Evolutionary conservation across 1,140 invertebrate genomes (phyloP), one percentile per base, ranked within the genome.

Genomic region (Paralvinella palmiformis): DNA sequence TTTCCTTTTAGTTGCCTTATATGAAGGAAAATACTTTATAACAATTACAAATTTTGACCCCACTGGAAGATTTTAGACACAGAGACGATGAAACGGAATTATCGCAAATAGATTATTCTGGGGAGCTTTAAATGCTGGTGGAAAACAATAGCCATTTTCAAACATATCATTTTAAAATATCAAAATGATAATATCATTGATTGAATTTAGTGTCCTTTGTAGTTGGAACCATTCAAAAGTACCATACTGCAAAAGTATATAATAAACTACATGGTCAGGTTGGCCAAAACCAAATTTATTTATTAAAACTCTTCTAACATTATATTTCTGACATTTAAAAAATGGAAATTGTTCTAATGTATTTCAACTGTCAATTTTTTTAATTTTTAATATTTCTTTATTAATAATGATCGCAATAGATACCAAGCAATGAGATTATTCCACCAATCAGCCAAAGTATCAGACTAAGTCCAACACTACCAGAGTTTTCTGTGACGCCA

Each of bases 371-470:
- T 45, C 3, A 36, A 13, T 41, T 15, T 24, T 20, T 7, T 20
- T 6, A 24, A 53, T 5, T 15, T 33, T 58, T 17, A 17, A 20
- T 52, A 5, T 20, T 52, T 29, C 48, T 5, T 7, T n/a, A 10
- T 27, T 3, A 52, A 52, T 6, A 27, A 2, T 7, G 15, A 2
- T 70, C 71, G 7, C 73, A 75, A 37, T 77, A 76, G 6, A 79
- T 73, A 29, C 79, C 79, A 67, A 94, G 80, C 48, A 77, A 58
- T 10, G 75, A 62, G 13, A 77, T 65, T 24, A 89, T 65, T 60
- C 92, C 92, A 73, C 91, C 92, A 1, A 86, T 75, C 4, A 85
- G 82, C 91, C 91, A 93, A 35, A 92, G 82, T 13, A 92, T 78
- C 1, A 93, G 79, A 72, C 88, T 88, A 64, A 91, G 81, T 13